Evolutionary conservation across 2,888 invertebrate genomes (phyloP).

Genomic region (Dorcus hopei): DNA sequence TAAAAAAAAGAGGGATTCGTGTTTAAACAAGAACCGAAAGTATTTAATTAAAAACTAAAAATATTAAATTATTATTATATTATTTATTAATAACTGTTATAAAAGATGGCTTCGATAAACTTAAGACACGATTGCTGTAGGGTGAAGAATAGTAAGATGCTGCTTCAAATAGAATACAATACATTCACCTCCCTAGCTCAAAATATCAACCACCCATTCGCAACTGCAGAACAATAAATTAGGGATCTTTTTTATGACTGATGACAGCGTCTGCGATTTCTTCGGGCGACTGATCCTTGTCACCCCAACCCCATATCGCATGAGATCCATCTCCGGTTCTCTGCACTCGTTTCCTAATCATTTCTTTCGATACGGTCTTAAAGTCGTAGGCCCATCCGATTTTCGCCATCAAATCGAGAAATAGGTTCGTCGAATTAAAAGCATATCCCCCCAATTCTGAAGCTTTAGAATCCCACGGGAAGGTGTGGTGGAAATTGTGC

Average conservation of each 20-base stretch:
- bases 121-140: no score
- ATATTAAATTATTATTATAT: no score
- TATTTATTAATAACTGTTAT: no score
- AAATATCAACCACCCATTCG: no score
- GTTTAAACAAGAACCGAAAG: no score
- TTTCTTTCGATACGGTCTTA: conserved; percentile 71
- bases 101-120: no score
- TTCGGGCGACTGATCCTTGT: conserved; percentile 58
- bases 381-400: conserved; percentile 87
- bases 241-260: conserved; percentile 30
- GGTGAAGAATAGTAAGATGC: no score
- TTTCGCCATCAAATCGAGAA: conserved; percentile 78
- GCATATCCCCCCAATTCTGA: conserved; percentile 72
- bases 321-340: conserved; percentile 75
- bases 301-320: conserved; percentile 78
- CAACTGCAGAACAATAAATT: no score
- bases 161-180: no score
- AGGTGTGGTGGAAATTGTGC: conserved; percentile 85
- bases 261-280: conserved; percentile 40
- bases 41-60: no score
- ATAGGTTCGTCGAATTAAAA: conserved; percentile 70
- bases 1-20: no score
- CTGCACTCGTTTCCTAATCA: conserved; percentile 65
- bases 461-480: conserved; percentile 84
- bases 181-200: no score